Conservation (phyloP, 1,140 invertebrate species). For the Drosophila oshimai region DNA sequence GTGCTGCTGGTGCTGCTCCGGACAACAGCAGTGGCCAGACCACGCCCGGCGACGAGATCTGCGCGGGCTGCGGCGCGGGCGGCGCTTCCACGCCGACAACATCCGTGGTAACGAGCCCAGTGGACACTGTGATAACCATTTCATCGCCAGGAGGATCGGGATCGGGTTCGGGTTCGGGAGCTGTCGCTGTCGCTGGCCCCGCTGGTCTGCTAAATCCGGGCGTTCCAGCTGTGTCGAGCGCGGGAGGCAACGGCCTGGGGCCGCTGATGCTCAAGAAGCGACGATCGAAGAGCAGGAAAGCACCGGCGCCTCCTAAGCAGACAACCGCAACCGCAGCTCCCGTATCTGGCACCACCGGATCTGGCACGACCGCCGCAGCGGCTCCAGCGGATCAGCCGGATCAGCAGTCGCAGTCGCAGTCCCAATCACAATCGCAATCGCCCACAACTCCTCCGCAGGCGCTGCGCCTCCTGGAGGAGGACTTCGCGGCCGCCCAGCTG, state of each 20-base stretch:
- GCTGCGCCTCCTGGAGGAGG: constrained; percentile 74
- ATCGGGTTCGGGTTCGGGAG: constrained; percentile 65
- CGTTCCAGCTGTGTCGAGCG: constrained; percentile 77
- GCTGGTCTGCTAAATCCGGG: constrained; percentile 82
- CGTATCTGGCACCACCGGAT: constrained; percentile 52
- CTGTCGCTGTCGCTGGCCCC: constrained; percentile 71
- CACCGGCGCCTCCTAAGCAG: constrained; percentile 85
- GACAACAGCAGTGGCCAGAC: constrained; percentile 83
- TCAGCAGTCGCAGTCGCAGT: constrained; percentile 10
- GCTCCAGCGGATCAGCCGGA: constrained; percentile 54
- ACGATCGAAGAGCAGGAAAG: constrained; percentile 88
- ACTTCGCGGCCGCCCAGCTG: constrained; percentile 56
- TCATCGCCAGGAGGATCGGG: constrained; percentile 76
- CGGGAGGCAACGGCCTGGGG: constrained; percentile 85
- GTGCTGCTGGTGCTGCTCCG: neutral
- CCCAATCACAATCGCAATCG: neutral
- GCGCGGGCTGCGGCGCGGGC: constrained; percentile 75
- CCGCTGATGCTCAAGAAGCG: constrained; percentile 87
- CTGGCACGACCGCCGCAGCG: constrained; percentile 64
- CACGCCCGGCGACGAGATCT: constrained; percentile 81
- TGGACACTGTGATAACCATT: constrained; percentile 73
- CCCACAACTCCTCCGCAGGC: constrained; percentile 2
- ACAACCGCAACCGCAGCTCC: constrained; percentile 53
- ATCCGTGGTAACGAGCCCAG: constrained; percentile 50
- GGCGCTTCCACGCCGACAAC: constrained; percentile 71